Conservation (phyloP, 2,797 vertebrate genomes). For the Pygocentrus nattereri region DNA sequence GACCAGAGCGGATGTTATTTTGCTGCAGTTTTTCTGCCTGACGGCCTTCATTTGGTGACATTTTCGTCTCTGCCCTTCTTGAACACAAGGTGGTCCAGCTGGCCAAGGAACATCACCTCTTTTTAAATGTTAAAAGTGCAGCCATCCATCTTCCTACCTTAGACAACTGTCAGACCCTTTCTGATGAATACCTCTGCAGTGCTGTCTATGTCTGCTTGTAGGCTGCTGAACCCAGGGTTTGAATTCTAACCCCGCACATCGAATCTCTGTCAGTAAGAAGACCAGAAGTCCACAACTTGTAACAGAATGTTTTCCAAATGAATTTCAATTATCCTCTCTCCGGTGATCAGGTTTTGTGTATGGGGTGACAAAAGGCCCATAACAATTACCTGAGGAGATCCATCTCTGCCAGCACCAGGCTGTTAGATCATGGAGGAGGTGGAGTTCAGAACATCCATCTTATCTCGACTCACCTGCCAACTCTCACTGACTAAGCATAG, state of each 20-base stretch:
- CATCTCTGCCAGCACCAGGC: conserved; percentile 44
- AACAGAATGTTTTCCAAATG: conserved; percentile 14
- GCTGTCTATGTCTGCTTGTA: conserved; percentile 23
- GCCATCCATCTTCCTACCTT: conserved; percentile 58
- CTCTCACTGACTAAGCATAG: conserved; percentile 47
- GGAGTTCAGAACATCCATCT: conserved; percentile 57
- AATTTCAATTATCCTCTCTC: conserved; percentile 45
- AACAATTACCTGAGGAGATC: conserved; percentile 41
- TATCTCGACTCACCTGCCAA: conserved; percentile 42
- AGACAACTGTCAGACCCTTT: conserved; percentile 48
- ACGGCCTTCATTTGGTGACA: conserved; percentile 62
- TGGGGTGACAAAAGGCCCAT: conserved; percentile 29
- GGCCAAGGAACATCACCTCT: conserved; percentile 28
- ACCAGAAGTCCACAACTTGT: conserved; percentile 15
- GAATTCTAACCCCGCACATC: conserved; percentile 38
- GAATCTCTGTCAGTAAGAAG: conserved; percentile 39
- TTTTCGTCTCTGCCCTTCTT: conserved; percentile 63
- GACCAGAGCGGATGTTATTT: conserved; percentile 59
- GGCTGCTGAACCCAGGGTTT: conserved; percentile 6
- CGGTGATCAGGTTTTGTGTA: conserved; percentile 40
- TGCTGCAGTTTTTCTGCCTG: conserved; percentile 54
- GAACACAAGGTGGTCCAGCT: conserved; percentile 48
- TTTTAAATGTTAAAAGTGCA: conserved; percentile 63
- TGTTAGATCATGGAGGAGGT: conserved; percentile 22
- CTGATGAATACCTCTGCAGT: conserved; percentile 14